phyloP scores from a whole-genome alignment of 2,888 invertebrate species.

The Lithosia quadra region DNA sequence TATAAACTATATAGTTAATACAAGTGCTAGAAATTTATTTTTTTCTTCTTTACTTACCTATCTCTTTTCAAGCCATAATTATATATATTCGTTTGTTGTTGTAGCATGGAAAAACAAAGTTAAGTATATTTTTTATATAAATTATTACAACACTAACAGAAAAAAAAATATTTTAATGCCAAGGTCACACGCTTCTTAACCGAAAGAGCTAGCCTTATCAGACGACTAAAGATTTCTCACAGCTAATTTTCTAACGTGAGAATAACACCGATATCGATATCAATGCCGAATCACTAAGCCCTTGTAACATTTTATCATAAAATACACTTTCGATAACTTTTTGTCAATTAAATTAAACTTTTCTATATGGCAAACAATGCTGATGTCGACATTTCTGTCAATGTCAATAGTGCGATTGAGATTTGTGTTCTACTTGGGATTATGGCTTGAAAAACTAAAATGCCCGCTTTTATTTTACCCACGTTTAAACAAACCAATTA shows the following conservation, averaged over 20 bases:
- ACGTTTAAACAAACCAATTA: too few relatives aligned
- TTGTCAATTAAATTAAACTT: constrained; percentile 18
- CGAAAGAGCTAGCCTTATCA: constrained; percentile 34
- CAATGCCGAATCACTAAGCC: constrained; percentile 61
- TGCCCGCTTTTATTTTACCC: too few relatives aligned
- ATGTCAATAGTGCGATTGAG: not conserved
- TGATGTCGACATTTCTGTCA: not conserved
- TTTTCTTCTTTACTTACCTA: too few relatives aligned
- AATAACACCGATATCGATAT: constrained; percentile 34
- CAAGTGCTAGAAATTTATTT: too few relatives aligned
- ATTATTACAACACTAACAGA: not conserved
- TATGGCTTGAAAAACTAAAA: too few relatives aligned
- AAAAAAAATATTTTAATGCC: not conserved
- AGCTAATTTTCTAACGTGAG: constrained; percentile 37
- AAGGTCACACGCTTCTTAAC: not conserved
- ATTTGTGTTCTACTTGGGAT: too few relatives aligned
- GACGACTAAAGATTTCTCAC: constrained; percentile 36
- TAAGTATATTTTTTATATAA: not conserved
- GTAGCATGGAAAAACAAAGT: too few relatives aligned
- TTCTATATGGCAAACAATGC: not conserved
- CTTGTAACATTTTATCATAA: constrained; percentile 76
- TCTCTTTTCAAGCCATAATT: too few relatives aligned
- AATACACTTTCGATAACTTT: constrained; percentile 66
- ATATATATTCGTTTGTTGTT: too few relatives aligned
- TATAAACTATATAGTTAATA: too few relatives aligned